phyloP scores from a whole-genome alignment of 2,113 vertebrate species.

The Notothenia coriiceps region DNA sequence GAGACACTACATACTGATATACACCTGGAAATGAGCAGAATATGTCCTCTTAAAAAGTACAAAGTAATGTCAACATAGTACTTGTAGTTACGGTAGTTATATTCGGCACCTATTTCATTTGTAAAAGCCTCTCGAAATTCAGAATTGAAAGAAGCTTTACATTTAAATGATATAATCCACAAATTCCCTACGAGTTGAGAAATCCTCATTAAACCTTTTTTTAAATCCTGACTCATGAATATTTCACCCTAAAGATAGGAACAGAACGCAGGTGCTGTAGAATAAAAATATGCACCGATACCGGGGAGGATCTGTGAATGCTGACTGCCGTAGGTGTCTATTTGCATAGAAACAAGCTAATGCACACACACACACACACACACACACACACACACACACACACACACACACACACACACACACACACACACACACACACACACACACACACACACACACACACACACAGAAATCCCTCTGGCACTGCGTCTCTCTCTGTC shows the following conservation, averaged over 20 bases:
- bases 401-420: slow-evolving; percentile 28
- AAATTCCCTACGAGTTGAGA: not conserved
- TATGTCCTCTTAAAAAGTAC: too few species aligned
- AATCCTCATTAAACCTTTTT: not conserved
- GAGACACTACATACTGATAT: too few species aligned
- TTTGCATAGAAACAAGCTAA: slow-evolving; percentile 56
- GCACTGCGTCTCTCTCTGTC: slow-evolving; percentile 35
- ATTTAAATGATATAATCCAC: not conserved
- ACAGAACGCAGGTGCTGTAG: not conserved
- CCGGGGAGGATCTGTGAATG: slow-evolving; percentile 31
- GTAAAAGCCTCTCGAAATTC: not conserved
- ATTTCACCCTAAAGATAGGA: not conserved
- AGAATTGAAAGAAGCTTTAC: not conserved
- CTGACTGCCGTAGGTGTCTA: slow-evolving; percentile 36
- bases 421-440: slow-evolving; percentile 28
- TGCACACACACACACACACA: slow-evolving; percentile 29
- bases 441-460: slow-evolving; percentile 22
- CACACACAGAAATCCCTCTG: slow-evolving; percentile 55
- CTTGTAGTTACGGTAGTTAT: too few species aligned
- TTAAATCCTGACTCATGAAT: not conserved
- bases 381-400: slow-evolving; percentile 30
- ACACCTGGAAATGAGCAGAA: too few species aligned
- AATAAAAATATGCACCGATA: slow-evolving; percentile 8
- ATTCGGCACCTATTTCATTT: not conserved
- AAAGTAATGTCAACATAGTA: too few species aligned